These are phyloP conservation scores for Tridacna gigas DNA, from an alignment of 2,888 invertebrate genomes.

Conservation along the genomic window DNA sequence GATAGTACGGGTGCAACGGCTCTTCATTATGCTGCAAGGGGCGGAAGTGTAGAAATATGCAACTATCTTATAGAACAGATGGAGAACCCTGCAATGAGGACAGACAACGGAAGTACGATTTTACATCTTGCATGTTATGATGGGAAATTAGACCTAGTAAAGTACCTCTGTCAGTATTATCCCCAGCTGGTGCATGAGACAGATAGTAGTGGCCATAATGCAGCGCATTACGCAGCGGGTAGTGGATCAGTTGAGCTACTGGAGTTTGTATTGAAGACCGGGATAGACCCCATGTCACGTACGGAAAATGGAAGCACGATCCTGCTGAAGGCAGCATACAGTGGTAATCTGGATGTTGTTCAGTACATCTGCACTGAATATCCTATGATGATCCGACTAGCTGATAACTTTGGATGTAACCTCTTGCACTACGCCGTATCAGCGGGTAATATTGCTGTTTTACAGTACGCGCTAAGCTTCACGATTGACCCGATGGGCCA, in stretches of 20 bases:
- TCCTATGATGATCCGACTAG: constrained; percentile 34
- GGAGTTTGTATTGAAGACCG: constrained; percentile 33
- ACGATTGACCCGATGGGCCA: constrained; percentile 35
- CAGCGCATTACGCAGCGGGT: constrained; percentile 56
- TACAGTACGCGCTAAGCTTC: constrained; percentile 31
- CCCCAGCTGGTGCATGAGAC: constrained; percentile 31
- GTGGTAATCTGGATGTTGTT: constrained; percentile 46
- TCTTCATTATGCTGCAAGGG: constrained; percentile 59
- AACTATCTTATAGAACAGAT: constrained; percentile 35
- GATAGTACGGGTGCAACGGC: constrained; percentile 45
- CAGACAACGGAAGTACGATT: constrained; percentile 43
- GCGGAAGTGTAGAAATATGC: constrained; percentile 45
- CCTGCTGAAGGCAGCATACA: constrained; percentile 55
- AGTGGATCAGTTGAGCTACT: constrained; percentile 50
- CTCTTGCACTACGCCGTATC: constrained; percentile 55
- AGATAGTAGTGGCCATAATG: constrained; percentile 50
- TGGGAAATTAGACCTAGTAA: constrained; percentile 44
- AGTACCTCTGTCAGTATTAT: constrained; percentile 46
- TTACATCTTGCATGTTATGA: constrained; percentile 57
- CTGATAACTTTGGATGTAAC: constrained; percentile 53
- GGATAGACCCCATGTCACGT: constrained; percentile 40
- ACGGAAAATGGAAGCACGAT: constrained; percentile 53
- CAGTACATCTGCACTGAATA: constrained; percentile 33
- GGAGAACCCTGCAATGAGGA: constrained; percentile 31
- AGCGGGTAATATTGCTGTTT: constrained; percentile 43